Conservation (phyloP, 2,797 vertebrate genomes). For the Malacoctenus gilli region DNA sequence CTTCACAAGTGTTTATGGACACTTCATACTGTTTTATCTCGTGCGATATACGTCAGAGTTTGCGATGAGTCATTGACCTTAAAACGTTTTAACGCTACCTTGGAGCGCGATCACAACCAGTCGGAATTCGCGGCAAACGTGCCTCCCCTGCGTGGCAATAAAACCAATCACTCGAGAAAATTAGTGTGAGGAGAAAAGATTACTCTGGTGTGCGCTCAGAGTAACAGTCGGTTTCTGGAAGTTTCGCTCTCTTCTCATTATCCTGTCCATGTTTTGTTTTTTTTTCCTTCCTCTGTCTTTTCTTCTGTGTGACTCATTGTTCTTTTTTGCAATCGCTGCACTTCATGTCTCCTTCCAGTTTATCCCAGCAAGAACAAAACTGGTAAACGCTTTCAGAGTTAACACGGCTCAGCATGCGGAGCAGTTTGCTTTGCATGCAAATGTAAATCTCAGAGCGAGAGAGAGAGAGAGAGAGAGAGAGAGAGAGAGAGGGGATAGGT, state of each 20-base stretch:
- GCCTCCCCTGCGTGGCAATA: slow-evolving; percentile 27
- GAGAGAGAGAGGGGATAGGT: slow-evolving; percentile 12
- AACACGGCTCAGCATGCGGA: slow-evolving; percentile 15
- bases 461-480: slow-evolving; percentile 18
- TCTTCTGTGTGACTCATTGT: neutral
- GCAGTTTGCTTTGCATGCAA: slow-evolving; percentile 28
- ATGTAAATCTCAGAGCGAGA: slow-evolving; percentile 38
- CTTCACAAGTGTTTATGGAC: slow-evolving; percentile 39
- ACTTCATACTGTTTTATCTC: slow-evolving; percentile 28
- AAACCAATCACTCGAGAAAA: slow-evolving; percentile 55
- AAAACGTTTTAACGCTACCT: slow-evolving; percentile 33
- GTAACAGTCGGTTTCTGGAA: slow-evolving; percentile 11
- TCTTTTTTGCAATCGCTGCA: neutral
- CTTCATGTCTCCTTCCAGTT: slow-evolving; percentile 27
- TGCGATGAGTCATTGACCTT: slow-evolving; percentile 49
- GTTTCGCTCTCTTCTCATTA: slow-evolving; percentile 5
- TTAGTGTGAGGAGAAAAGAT: slow-evolving; percentile 10
- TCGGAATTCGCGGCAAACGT: slow-evolving; percentile 4
- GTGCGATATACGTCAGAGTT: slow-evolving; percentile 25
- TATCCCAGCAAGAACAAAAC: slow-evolving; percentile 4
- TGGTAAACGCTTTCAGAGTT: slow-evolving; percentile 11
- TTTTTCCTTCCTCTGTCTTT: too few relatives aligned
- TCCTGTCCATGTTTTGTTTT: neutral
- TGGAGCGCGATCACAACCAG: slow-evolving; percentile 38
- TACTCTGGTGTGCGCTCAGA: neutral